Conservation (phyloP, 2,113 vertebrate genomes). For the Aptenodytes forsteri region DNA sequence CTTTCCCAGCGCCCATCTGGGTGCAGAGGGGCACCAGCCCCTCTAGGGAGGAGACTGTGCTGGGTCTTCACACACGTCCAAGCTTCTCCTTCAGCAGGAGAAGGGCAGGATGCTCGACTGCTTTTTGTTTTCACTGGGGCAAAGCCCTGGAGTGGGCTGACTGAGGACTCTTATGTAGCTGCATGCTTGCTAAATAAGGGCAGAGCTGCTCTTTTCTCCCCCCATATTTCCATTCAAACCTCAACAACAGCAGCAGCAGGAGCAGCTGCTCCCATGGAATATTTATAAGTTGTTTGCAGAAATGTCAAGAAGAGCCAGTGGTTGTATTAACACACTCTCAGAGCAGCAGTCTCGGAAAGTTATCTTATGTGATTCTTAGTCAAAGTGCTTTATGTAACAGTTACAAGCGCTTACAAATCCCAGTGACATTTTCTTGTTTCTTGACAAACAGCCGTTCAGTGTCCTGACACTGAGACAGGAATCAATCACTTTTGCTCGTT, state of each 20-base stretch:
- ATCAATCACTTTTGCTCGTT: neutral
- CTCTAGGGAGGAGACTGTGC: neutral
- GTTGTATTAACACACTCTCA: neutral
- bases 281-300: constrained; percentile 60
- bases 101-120: neutral
- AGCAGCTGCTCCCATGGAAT: constrained; percentile 22
- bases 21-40: neutral
- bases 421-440: neutral
- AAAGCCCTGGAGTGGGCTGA: neutral
- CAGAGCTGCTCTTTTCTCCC: neutral
- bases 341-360: neutral
- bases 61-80: neutral
- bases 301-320: constrained; percentile 47
- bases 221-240: neutral
- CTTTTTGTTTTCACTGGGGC: neutral
- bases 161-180: neutral
- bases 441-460: neutral
- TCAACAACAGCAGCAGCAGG: neutral
- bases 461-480: neutral
- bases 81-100: neutral
- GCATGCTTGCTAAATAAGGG: neutral
- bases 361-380: neutral
- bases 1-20: rapidly evolving
- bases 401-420: neutral
- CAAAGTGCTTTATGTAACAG: neutral